These are phyloP conservation scores for Seira ritae DNA, from an alignment of 2,888 invertebrate genomes.

Conservation along the genomic window DNA sequence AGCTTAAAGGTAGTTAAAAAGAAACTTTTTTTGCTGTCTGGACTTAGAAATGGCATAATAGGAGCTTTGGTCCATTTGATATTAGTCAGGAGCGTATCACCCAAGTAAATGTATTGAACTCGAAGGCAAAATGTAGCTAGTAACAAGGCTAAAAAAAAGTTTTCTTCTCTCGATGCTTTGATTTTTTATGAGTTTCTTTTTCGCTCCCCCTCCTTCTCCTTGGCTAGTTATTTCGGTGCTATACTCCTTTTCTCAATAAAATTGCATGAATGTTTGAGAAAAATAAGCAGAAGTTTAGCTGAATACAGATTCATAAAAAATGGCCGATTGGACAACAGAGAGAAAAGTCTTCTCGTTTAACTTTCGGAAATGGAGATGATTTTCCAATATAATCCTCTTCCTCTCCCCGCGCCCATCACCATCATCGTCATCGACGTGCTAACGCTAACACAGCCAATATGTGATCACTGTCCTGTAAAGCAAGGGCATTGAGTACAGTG, in stretches of 20 bases:
- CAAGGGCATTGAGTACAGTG: not conserved
- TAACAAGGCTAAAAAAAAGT: constrained; percentile 18
- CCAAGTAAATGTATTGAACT: constrained; percentile 48
- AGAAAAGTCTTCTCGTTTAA: constrained; percentile 14
- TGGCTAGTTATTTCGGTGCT: not conserved
- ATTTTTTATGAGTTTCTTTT: constrained; percentile 31
- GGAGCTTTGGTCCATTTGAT: constrained; percentile 34
- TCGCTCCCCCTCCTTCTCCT: not conserved
- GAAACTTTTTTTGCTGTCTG: constrained; percentile 1
- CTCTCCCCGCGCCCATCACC: constrained; percentile 15
- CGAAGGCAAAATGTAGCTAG: constrained; percentile 4
- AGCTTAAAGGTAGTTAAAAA: not conserved
- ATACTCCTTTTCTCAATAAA: constrained; percentile 9
- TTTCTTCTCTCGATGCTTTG: constrained; percentile 18
- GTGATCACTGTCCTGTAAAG: constrained; percentile 17
- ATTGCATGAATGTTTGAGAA: constrained; percentile 2
- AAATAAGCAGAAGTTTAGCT: constrained; percentile 21
- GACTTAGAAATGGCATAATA: not conserved
- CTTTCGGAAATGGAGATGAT: constrained; percentile 54
- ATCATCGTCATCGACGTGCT: not conserved
- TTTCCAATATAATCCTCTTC: constrained; percentile 39
- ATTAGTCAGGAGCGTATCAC: constrained; percentile 37
- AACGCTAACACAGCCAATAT: not conserved
- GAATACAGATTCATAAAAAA: constrained; percentile 14
- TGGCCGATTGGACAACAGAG: not conserved